Evolutionary conservation across 2,888 invertebrate species (phyloP).

Genomic region (Eilema griseolum): DNA sequence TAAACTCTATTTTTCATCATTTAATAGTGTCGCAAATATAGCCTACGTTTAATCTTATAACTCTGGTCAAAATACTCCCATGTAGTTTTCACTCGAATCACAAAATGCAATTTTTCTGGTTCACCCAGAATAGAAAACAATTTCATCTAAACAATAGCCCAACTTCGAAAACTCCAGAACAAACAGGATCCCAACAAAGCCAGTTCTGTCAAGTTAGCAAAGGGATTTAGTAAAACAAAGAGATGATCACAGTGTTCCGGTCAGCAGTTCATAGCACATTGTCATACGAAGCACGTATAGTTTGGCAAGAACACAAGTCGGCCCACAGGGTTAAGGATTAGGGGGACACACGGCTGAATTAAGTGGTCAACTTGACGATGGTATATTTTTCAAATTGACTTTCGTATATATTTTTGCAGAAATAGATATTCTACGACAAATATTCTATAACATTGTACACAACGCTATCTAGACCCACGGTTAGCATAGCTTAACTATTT

Average conservation of each 20-base stretch:
- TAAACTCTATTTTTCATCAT: too few species aligned
- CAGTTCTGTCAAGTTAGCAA: conserved; percentile 42
- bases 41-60: neutral
- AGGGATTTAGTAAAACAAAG: conserved; percentile 56
- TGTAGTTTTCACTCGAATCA: neutral
- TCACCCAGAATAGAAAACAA: neutral
- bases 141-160: conserved; percentile 5
- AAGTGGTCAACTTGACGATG: neutral
- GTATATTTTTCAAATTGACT: neutral
- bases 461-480: too few species aligned
- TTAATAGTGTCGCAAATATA: neutral
- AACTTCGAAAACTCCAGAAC: conserved; percentile 8
- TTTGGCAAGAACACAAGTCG: conserved; percentile 31
- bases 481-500: too few species aligned
- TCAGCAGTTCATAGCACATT: conserved; percentile 46
- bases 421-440: too few species aligned
- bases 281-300: conserved; percentile 55
- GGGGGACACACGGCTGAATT: conserved; percentile 10
- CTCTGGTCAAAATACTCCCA: neutral
- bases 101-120: neutral
- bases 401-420: neutral
- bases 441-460: too few species aligned
- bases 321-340: conserved; percentile 28
- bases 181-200: conserved; percentile 29
- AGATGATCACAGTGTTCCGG: conserved; percentile 49